These are phyloP conservation scores for Lethrus apterus DNA, from an alignment of 1,140 invertebrate genomes.

Conservation along the genomic window DNA sequence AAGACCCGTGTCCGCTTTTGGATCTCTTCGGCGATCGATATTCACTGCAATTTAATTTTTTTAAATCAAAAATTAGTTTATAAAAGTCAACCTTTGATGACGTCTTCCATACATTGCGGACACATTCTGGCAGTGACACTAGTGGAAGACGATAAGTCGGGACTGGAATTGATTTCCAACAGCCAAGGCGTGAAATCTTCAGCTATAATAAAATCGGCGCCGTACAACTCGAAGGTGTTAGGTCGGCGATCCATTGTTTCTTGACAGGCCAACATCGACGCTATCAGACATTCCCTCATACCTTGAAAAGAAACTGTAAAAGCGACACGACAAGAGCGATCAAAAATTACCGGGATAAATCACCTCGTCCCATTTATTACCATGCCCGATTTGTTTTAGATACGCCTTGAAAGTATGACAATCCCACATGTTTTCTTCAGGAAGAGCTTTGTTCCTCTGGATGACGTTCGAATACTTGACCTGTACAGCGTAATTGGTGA, in stretches of 20 bases:
- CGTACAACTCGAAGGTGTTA: conserved; percentile 88
- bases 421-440: conserved; percentile 84
- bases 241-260: conserved; percentile 77
- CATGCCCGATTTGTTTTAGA: conserved; percentile 62
- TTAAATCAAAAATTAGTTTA: not conserved
- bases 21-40: conserved; percentile 70
- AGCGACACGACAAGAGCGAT: not conserved
- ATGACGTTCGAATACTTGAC: conserved; percentile 78
- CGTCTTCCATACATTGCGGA: conserved; percentile 81
- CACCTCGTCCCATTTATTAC: conserved; percentile 66
- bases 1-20: conserved; percentile 72
- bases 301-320: conserved; percentile 42
- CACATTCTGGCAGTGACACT: conserved; percentile 82
- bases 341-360: conserved; percentile 81
- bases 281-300: conserved; percentile 82
- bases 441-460: conserved; percentile 64
- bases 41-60: conserved; percentile 60
- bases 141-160: conserved; percentile 81
- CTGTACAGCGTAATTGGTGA: conserved; percentile 91
- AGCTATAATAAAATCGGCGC: conserved; percentile 87
- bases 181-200: conserved; percentile 87
- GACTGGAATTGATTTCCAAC: conserved; percentile 92
- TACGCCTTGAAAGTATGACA: conserved; percentile 70
- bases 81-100: conserved; percentile 73
- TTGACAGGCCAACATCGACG: conserved; percentile 78